Percentiles rank a stretch among this genome's conserved stretches.
These are phyloP conservation scores for Ceraclea dissimilis DNA, from an alignment of 2,888 invertebrate genomes.

Conservation along the genomic window DNA sequence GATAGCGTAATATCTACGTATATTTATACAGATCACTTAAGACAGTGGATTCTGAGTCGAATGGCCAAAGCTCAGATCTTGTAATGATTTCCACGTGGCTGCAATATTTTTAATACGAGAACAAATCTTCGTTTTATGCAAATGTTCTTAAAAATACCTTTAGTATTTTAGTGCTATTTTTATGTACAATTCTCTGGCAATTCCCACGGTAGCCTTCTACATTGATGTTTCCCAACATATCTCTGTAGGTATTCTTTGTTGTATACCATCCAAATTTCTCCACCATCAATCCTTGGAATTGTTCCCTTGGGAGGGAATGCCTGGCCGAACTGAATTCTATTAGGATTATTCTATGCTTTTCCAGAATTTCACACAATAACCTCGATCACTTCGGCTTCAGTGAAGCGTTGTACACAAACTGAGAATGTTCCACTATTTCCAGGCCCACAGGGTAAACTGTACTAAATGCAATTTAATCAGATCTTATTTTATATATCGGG, in stretches of 20 bases:
- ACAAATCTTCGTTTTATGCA: neutral
- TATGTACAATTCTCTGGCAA: neutral
- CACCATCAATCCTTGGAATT: slow-evolving; percentile 1
- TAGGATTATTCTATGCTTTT: neutral
- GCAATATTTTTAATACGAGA: no score
- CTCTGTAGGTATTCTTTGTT: neutral
- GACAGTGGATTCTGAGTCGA: no score
- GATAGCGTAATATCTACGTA: no score
- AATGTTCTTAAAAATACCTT: neutral
- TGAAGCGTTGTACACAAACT: neutral
- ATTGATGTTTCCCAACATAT: neutral
- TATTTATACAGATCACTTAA: no score
- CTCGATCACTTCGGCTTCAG: neutral
- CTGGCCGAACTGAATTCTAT: neutral
- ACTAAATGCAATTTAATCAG: no score
- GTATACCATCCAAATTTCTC: neutral
- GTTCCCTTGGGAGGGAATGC: neutral
- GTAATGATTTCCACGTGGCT: no score
- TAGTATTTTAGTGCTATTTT: neutral
- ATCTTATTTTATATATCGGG: no score
- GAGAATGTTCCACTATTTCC: neutral
- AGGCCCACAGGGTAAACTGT: no score
- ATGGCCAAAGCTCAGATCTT: no score
- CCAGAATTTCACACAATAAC: neutral
- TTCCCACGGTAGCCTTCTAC: neutral